Base-by-base conservation (phyloP, 2,797 vertebrate species). In the Pipistrellus nathusii region DNA sequence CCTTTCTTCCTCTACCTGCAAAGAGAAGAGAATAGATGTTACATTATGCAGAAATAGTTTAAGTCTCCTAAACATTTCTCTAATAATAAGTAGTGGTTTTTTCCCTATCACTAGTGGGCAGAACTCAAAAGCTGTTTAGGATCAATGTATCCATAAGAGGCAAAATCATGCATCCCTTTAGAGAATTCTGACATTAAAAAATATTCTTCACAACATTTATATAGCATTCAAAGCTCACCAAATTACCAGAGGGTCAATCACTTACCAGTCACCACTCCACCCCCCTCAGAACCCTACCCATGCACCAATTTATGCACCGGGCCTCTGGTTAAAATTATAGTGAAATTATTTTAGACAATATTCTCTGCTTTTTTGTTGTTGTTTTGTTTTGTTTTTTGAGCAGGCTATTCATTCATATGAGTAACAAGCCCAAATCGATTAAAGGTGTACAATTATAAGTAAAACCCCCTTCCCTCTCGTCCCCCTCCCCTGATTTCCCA, bases 1-100 rank as follows among this genome's bases (percentile, higher is more conserved):
- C 99, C 99, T 99, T 99, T 96, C 97, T 98, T 97, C 99, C 98
- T 98, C 98, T 98, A 82, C 96, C 98, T 99, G 95, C 85, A 98
- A 97, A 96, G 96, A 93, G 68, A 94, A 73, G 96, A 95, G 90
- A 94, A 95, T 78, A 90, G 94, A 85, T 27, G 32, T 96, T 75
- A 96, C 81, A 93, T 89, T 91, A 87, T 76, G 53, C 7, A 78
- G 38, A 83, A 94, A 93, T 3, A 13, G 30, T 57, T 55, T 82
- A 4, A 75, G 46, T n/a, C 73, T 32, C 18, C 85, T 96, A 53
- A 72, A 48, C 8, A 93, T 94, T 88, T 89, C 59, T 15, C 89
- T 35, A 85, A 57, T 55, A 57, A 64, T 2, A 41, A 4, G 0
- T 44, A 62, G 27, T 62, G 57, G 12, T 13, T 62, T 21, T 59